phyloP scores from a whole-genome alignment of 2,797 vertebrate genomes.

The Threskiornis aethiopicus region DNA sequence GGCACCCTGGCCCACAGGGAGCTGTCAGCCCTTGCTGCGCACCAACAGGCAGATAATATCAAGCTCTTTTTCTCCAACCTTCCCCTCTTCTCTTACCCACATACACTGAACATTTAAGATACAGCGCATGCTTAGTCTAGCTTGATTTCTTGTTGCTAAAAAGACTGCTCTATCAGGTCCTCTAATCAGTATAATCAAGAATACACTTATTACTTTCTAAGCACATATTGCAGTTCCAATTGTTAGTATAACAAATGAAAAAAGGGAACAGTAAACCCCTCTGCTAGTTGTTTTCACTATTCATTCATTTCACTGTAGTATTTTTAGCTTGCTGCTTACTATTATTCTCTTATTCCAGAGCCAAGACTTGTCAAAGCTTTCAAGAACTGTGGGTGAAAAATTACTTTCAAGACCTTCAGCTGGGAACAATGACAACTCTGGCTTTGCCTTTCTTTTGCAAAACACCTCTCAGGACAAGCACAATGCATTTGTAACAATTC shows the following conservation, averaged over 20 bases:
- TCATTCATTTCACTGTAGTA: neutral
- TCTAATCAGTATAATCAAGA: neutral
- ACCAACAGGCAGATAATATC: neutral
- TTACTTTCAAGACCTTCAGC: neutral
- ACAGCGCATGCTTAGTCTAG: neutral
- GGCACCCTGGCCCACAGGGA: neutral
- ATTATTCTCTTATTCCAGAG: conserved; percentile 16
- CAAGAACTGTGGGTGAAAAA: conserved; percentile 20
- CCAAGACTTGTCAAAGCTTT: neutral
- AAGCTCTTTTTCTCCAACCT: neutral
- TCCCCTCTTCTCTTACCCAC: neutral
- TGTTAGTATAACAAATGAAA: neutral
- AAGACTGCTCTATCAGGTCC: neutral
- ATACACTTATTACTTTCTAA: neutral
- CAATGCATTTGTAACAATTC: neutral
- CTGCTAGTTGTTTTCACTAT: neutral
- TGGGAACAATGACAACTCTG: neutral
- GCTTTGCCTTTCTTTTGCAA: neutral
- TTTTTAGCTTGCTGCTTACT: conserved; percentile 20
- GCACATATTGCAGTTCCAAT: neutral
- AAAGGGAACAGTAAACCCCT: neutral
- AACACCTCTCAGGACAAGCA: conserved; percentile 14
- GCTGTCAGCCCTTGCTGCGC: rapidly evolving
- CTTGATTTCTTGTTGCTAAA: neutral
- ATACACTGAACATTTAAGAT: neutral